These are phyloP conservation scores for Leptinotarsa lineolata DNA, from an alignment of 1,140 invertebrate genomes.

Conservation along the genomic window DNA sequence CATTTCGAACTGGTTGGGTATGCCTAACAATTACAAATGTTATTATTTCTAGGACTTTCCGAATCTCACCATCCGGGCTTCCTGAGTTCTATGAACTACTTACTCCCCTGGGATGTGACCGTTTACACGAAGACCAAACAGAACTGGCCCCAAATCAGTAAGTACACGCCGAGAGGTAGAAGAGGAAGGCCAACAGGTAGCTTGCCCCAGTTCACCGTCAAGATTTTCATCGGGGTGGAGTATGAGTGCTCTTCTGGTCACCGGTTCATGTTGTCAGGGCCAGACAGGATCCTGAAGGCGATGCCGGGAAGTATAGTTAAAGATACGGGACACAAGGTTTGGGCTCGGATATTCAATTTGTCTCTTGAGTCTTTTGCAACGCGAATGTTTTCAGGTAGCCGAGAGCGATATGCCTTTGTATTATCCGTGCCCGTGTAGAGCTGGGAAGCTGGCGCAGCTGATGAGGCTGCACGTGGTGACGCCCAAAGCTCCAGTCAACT, in stretches of 20 bases:
- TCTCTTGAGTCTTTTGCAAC: no score
- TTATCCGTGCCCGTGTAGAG: conserved; percentile 86
- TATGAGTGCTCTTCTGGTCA: conserved; percentile 96
- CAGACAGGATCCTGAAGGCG: conserved; percentile 83
- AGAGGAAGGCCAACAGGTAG: conserved; percentile 51
- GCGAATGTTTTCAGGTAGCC: conserved; percentile 58
- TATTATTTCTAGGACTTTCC: conserved; percentile 63
- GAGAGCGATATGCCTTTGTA: conserved; percentile 90
- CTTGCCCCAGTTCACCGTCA: conserved; percentile 72
- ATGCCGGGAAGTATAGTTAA: conserved; percentile 76
- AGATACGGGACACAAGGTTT: conserved; percentile 77
- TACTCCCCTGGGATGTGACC: conserved; percentile 94
- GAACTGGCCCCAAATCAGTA: conserved; percentile 46
- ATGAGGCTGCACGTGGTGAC: conserved; percentile 93
- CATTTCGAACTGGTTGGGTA: no score
- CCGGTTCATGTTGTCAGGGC: conserved; percentile 82
- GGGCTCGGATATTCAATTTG: not conserved
- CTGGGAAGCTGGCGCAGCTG: conserved; percentile 78
- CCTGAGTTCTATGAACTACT: conserved; percentile 83
- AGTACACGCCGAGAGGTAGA: conserved; percentile 41
- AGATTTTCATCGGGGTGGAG: conserved; percentile 95
- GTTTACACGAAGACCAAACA: conserved; percentile 59
- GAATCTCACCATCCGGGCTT: conserved; percentile 85
- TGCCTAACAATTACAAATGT: no score
- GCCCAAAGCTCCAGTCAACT: conserved; percentile 86